phyloP scores from a whole-genome alignment of 2,888 invertebrate species.

The Osedax fenrisi region DNA sequence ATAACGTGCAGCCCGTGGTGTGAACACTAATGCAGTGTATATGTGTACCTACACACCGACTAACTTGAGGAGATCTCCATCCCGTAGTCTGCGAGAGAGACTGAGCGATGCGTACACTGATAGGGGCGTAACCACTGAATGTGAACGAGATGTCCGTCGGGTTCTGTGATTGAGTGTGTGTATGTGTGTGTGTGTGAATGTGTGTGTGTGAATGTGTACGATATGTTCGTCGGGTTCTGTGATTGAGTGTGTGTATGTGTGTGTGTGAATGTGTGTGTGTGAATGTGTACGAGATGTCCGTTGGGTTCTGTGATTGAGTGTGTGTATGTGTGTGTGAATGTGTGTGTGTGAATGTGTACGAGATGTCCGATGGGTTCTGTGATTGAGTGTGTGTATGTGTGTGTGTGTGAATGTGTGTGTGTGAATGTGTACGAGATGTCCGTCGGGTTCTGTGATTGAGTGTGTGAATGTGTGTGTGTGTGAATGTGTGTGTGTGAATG shows the following conservation, averaged over 20 bases:
- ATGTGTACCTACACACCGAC: background rate
- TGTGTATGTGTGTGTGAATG: too few species aligned
- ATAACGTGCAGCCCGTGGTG: too few species aligned
- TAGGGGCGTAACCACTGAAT: conserved; percentile 78
- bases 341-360: too few species aligned
- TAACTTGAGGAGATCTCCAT: conserved; percentile 47
- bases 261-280: too few species aligned
- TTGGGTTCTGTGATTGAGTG: conserved; percentile 59
- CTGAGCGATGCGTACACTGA: conserved; percentile 67
- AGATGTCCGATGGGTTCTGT: too few species aligned
- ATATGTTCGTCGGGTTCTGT: too few species aligned
- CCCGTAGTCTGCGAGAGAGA: conserved; percentile 49
- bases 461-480: too few species aligned
- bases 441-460: conserved; percentile 63
- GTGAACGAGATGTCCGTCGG: conserved; percentile 80
- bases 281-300: conserved; percentile 79
- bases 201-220: too few species aligned
- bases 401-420: too few species aligned
- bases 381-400: too few species aligned
- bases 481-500: too few species aligned
- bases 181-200: background rate
- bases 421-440: conserved; percentile 78
- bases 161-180: conserved; percentile 48
- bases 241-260: too few species aligned
- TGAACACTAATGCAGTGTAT: background rate